Base-by-base conservation (phyloP, 2,797 vertebrate genomes). In the Alca torda region DNA sequence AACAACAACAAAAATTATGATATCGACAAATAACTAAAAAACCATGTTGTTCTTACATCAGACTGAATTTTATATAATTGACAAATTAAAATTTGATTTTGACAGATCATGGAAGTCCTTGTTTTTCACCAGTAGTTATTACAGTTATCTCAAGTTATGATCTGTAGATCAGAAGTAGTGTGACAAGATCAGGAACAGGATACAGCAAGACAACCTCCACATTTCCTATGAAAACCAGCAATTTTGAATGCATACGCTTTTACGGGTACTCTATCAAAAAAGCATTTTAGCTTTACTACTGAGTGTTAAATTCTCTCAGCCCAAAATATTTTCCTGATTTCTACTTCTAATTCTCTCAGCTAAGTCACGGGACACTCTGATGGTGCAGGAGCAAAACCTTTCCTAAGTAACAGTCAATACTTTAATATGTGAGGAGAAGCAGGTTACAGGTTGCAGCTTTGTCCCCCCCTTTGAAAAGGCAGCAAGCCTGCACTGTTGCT, bases 1-100 rank as follows among this genome's bases (percentile, higher is more conserved):
- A 97, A 51, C n/a, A 93, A 77, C n/a, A 84, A 91, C 8, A 74
- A 59, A 81, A 89, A 70, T 41, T n/a, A 96, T 30, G 75, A 4
- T 59, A 91, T 86, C 61, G 26, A 91, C 35, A 95, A 91, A 64
- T 90, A 89, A 64, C 28, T 54, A 16, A 84, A 74, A 23, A 11
- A 57, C 17, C 18, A 46, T 9, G 5, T 54, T 39, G 50, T 94
- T 87, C 30, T 78, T 35, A 80, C 2, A 70, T 75, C 41, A 84
- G 74, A 89, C 14, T 64, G 4, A 67, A 74, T 82, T 84, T 93
- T 92, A 57, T 9, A 65, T n/a, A 20, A 87, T 4, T n/a, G 81
- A 76, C 12, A 88, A 68, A 56, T 79, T 60, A 94, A 85, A 73
- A 87, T 73, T 92, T 68, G 2, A 91, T 56, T 86, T 74, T 4